These are phyloP conservation scores for Buathra laborator DNA, from an alignment of 2,888 invertebrate genomes.

Conservation along the genomic window DNA sequence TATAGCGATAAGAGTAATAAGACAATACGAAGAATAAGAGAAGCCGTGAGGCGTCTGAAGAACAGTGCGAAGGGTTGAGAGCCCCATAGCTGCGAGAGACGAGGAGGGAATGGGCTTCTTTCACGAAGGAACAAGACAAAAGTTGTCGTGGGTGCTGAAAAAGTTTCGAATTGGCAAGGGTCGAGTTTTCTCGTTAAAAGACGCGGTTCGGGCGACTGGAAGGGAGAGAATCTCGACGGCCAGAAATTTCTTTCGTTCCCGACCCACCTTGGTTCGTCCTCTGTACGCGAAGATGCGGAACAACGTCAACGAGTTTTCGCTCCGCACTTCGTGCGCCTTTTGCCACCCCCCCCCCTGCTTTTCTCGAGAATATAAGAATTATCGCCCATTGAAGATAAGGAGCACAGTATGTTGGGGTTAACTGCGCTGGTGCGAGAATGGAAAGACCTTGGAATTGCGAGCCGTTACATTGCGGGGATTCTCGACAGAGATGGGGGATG, in stretches of 20 bases:
- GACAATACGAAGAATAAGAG: neutral
- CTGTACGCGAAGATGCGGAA: neutral
- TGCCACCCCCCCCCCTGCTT: slow-evolving; percentile 16
- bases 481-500: slow-evolving; percentile 9
- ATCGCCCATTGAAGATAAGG: slow-evolving; percentile 69
- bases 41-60: neutral
- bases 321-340: slow-evolving; percentile 7
- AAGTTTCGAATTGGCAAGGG: slow-evolving; percentile 68
- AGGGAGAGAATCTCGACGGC: neutral
- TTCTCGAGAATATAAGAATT: slow-evolving; percentile 65
- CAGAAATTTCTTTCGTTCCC: slow-evolving; percentile 55
- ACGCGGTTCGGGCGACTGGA: slow-evolving; percentile 28
- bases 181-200: slow-evolving; percentile 69
- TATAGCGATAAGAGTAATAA: slow-evolving; percentile 5
- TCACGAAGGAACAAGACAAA: slow-evolving; percentile 1
- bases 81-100: neutral
- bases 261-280: slow-evolving; percentile 27
- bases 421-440: slow-evolving; percentile 16
- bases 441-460: neutral
- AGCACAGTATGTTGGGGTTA: slow-evolving; percentile 46
- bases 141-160: slow-evolving; percentile 60
- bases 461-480: neutral
- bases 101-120: neutral
- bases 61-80: slow-evolving; percentile 8
- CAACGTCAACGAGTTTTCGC: neutral